Evolutionary conservation across 2,888 invertebrate species (phyloP).

Genomic region (Baccha elongata): DNA sequence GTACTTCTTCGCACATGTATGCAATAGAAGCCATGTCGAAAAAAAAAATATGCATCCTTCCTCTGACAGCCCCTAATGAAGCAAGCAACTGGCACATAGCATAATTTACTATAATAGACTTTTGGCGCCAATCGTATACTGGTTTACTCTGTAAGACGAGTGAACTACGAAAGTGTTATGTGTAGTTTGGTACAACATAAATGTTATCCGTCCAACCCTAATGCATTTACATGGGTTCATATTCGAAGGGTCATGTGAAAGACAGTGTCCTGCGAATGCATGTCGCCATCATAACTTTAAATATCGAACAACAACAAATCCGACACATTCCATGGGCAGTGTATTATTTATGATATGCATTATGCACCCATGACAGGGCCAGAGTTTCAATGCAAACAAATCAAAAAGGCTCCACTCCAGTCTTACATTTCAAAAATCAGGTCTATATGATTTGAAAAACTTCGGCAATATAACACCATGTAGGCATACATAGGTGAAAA

Average conservation of each 20-base stretch:
- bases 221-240: background rate
- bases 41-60: background rate
- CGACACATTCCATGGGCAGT: background rate
- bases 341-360: no score
- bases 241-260: slow-evolving; percentile 38
- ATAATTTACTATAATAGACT: slow-evolving; percentile 58
- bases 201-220: background rate
- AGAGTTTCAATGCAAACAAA: background rate
- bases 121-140: slow-evolving; percentile 59
- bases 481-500: no score
- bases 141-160: background rate
- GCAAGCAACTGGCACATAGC: slow-evolving; percentile 42
- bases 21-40: background rate
- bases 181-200: background rate
- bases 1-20: background rate
- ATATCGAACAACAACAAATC: background rate
- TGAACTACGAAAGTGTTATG: background rate
- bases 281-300: slow-evolving; percentile 11
- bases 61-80: background rate
- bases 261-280: slow-evolving; percentile 44
- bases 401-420: background rate
- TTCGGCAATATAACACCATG: no score
- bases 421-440: no score
- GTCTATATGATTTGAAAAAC: no score
- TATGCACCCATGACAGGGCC: background rate